Conservation (phyloP, 2,888 invertebrate genomes). For the Trichopria drosophilae region DNA sequence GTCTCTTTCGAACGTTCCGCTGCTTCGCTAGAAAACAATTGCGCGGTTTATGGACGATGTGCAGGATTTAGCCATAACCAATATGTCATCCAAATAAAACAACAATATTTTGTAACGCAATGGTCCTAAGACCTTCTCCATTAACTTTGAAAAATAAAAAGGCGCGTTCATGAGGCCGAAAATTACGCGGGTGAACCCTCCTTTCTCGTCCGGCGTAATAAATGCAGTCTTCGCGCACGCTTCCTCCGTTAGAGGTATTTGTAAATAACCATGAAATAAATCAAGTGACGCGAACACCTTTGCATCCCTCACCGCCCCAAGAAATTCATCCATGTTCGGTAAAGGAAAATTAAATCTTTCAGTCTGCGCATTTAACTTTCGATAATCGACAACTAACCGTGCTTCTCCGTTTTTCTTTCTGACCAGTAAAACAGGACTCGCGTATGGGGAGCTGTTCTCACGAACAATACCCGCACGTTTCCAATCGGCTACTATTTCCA, state of each 20-base stretch:
- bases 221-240: conserved; percentile 31
- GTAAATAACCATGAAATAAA: conserved; percentile 31
- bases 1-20: too few species aligned
- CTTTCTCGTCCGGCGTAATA: too few species aligned
- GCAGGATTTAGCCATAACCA: conserved; percentile 18
- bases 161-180: too few species aligned
- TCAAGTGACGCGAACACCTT: conserved; percentile 15
- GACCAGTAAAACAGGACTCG: conserved; percentile 32
- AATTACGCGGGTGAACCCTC: conserved; percentile 39
- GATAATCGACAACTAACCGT: conserved; percentile 34
- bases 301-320: conserved; percentile 13
- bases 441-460: conserved; percentile 29
- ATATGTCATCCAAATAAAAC: conserved; percentile 24
- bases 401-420: conserved; percentile 32
- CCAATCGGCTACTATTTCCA: conserved; percentile 29
- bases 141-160: too few species aligned
- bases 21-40: too few species aligned
- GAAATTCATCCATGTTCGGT: conserved; percentile 29
- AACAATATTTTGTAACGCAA: conserved; percentile 22
- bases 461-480: conserved; percentile 24
- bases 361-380: conserved; percentile 26
- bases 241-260: conserved; percentile 27
- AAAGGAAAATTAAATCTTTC: conserved; percentile 25
- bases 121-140: conserved; percentile 24
- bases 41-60: too few species aligned